Evolutionary conservation across 2,888 invertebrate species (phyloP), one percentile per base, ranked within the genome.

Genomic region (Unio pictorum): DNA sequence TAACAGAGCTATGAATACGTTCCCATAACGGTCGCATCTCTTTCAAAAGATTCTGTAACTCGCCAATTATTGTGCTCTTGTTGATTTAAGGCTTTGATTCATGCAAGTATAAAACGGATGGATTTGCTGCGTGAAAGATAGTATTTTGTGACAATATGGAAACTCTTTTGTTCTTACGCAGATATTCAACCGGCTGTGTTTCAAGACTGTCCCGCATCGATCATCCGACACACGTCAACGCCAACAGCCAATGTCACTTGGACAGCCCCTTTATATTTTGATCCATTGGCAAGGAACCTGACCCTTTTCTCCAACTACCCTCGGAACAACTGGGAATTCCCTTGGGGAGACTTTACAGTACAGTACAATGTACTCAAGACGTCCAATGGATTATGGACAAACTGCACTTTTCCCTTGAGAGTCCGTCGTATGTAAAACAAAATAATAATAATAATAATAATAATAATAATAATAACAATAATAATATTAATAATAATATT

Each of bases 271-370:
- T 18, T 28, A 5, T 61, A 65, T 56, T 54, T 30, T 11, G 69
- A 69, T 61, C 69, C 69, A 28, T 26, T 69, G 34, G 65, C 65
- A 7, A 61, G 61, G 5, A 18, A 61, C 18, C 6, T 69, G 6
- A 60, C 15, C 17, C 56, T 61, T 15, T 55, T 57, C 45, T 28
- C 69, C 18, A 69, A 69, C 57, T 69, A 69, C 20, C 69, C 61
- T 1, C 1, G 1, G 3, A 30, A 59, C 23, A 34, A n/a, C n/a
- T 56, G n/a, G 30, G 55, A 60, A 11, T 69, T 69, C 34, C 65
- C 65, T 6, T 69, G 69, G 69, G 69, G 69, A n/a, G 68, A 68
- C 30, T 68, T 64, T 58, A 64, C 30, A 8, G 64, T 68, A 6
- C 68, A 68, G 17, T 68, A 69, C 54, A 7, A 56, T 3, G 65